Conservation (phyloP, 2,888 invertebrate species). For the Caenorhabditis sp. region DNA sequence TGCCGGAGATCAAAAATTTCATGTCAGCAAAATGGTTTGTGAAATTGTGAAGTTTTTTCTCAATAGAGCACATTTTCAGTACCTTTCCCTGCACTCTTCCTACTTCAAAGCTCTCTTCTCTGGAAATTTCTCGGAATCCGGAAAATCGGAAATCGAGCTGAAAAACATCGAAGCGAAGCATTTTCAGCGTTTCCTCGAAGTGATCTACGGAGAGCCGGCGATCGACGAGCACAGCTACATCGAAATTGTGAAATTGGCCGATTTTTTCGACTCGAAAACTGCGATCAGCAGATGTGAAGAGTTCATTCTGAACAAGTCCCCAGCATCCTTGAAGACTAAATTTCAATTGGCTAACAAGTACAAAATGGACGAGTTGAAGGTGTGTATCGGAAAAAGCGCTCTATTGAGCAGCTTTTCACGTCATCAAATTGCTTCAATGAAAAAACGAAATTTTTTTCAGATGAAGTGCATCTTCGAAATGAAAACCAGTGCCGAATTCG, state of each 20-base stretch:
- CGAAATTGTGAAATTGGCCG: constrained; percentile 8
- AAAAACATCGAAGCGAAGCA: neutral
- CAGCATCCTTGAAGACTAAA: neutral
- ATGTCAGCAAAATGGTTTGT: too few species aligned
- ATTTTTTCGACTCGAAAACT: neutral
- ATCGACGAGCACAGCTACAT: too few species aligned
- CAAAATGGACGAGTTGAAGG: neutral
- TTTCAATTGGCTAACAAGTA: neutral
- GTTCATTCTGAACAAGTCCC: neutral
- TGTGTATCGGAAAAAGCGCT: too few species aligned
- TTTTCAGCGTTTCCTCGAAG: neutral
- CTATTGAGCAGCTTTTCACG: too few species aligned
- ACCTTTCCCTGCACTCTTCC: neutral
- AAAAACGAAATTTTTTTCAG: too few species aligned
- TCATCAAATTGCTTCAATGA: too few species aligned
- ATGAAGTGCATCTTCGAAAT: too few species aligned
- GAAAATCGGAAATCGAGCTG: constrained; percentile 1
- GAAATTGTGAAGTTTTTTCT: too few species aligned
- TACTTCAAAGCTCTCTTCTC: constrained; percentile 3
- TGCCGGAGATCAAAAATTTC: too few species aligned
- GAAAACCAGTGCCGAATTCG: too few species aligned
- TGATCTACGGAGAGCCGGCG: neutral
- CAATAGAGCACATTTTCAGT: too few species aligned
- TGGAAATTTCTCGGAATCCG: constrained; percentile 4
- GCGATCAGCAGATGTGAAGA: neutral